These are phyloP conservation scores for Caenorhabditis sinica DNA, from an alignment of 2,888 invertebrate genomes.

Conservation along the genomic window DNA sequence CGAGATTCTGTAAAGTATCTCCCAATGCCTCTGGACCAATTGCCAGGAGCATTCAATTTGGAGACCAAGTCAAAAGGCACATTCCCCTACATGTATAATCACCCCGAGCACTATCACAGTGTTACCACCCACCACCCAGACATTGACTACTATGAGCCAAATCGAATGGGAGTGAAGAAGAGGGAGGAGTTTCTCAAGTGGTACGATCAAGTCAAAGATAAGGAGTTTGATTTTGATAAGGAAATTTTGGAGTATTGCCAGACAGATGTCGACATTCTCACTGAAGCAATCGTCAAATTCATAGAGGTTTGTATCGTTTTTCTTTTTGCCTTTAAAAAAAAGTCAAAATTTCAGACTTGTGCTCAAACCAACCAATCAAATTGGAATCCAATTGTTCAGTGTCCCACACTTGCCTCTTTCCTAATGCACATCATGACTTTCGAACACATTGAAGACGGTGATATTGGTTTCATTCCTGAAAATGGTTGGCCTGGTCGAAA, in stretches of 20 bases:
- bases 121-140: background rate
- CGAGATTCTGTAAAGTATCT: background rate
- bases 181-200: background rate
- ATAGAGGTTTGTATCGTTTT: background rate
- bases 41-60: background rate
- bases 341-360: no score
- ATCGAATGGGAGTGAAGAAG: background rate
- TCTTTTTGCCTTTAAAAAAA: no score
- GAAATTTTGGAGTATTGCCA: conserved; percentile 13
- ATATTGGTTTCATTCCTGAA: background rate
- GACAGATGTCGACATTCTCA: background rate
- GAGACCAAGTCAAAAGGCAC: background rate
- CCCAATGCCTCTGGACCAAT: background rate
- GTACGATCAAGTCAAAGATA: background rate
- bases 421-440: background rate
- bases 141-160: conserved; percentile 5
- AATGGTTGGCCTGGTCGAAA: conserved; percentile 44
- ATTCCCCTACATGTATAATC: background rate
- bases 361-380: background rate
- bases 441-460: conserved; percentile 9
- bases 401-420: background rate
- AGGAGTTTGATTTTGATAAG: conserved; percentile 14
- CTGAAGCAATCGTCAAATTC: background rate
- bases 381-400: conserved; percentile 6
- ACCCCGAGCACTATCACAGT: background rate